Conservation (phyloP, 2,888 invertebrate genomes). For the Brachylomia viminalis region DNA sequence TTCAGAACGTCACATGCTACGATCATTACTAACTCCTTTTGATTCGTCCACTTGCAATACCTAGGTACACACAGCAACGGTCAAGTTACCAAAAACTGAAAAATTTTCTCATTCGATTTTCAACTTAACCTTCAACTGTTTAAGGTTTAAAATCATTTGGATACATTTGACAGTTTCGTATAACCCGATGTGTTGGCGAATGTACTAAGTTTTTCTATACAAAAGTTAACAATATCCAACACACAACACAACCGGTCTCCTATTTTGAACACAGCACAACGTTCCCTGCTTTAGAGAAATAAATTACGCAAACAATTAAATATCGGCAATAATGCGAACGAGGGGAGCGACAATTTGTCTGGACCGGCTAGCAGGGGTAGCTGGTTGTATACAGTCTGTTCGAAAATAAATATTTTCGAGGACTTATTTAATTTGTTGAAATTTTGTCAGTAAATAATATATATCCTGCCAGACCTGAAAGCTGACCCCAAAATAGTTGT, state of each 20-base stretch:
- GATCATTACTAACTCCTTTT: background rate
- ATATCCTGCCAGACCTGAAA: too few relatives aligned
- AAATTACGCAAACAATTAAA: slow-evolving; percentile 91
- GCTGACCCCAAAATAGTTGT: too few relatives aligned
- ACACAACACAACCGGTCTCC: slow-evolving; percentile 55
- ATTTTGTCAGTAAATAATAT: background rate
- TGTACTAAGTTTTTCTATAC: background rate
- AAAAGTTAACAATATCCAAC: slow-evolving; percentile 18
- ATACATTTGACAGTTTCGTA: too few relatives aligned
- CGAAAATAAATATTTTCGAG: slow-evolving; percentile 17
- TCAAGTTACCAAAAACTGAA: too few relatives aligned
- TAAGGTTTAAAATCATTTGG: too few relatives aligned
- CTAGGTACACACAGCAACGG: too few relatives aligned
- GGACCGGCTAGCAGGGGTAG: slow-evolving; percentile 86
- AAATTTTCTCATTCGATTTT: too few relatives aligned
- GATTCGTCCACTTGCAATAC: background rate
- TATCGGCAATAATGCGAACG: slow-evolving; percentile 90
- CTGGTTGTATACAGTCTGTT: slow-evolving; percentile 73
- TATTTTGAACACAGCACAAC: slow-evolving; percentile 72
- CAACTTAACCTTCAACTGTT: too few relatives aligned
- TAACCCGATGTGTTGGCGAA: too few relatives aligned
- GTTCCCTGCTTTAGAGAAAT: slow-evolving; percentile 82
- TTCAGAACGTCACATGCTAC: too few relatives aligned
- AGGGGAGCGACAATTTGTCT: slow-evolving; percentile 91
- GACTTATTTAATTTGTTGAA: background rate